Base-by-base conservation (phyloP, 2,888 invertebrate genomes). In the Drosophila longiperda region DNA sequence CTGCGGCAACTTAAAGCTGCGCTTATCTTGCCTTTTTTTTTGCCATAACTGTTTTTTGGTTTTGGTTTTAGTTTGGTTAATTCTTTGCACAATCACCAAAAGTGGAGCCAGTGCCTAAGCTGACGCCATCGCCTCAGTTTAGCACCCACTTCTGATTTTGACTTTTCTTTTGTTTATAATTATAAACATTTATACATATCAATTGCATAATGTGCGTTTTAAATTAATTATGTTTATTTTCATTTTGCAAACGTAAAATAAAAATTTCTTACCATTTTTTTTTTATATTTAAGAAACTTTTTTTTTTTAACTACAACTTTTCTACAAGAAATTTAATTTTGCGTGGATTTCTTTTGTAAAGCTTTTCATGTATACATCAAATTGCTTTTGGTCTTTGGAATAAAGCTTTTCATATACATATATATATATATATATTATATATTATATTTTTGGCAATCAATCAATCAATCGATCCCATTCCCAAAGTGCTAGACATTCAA, bases 51-150 rank as follows among this genome's bases (percentile, higher is more conserved):
- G 23, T 34, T 73, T 63, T 33, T 73, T 73, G 62, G 54, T 62
- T 58, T 74, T 69, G 42, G 52, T n/a, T 65, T 69, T 52, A 26
- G 26, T 38, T 29, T 42, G 32, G 52, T 60, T 57, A 42, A 59
- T 45, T 33, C 66, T 81, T 74, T 78, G 64, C 78, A 78, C 78
- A 84, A 82, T 83, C 75, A 57, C 69, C 66, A 50, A 57, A 32
- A 79, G 60, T 66, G 32, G 60, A 65, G 79, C 75, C 57, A 78
- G 55, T 63, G 80, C 72, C 80, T 69, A 69, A 55, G 71, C 68
- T 82, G 79, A 69, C 69, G 67, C 68, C 68, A 68, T 71, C 49
- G 59, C 42, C 65, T 15, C 26, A 57, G 12, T 32, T 34, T 55
- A 77, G 59, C 63, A 58, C 57, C 63, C 45, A 33, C 49, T 55